A percentile compares a stretch with the other conserved stretches of the same genome.
These are phyloP conservation scores for Drosophila pseudotakahashii DNA, from an alignment of 2,888 invertebrate genomes.

Conservation along the genomic window DNA sequence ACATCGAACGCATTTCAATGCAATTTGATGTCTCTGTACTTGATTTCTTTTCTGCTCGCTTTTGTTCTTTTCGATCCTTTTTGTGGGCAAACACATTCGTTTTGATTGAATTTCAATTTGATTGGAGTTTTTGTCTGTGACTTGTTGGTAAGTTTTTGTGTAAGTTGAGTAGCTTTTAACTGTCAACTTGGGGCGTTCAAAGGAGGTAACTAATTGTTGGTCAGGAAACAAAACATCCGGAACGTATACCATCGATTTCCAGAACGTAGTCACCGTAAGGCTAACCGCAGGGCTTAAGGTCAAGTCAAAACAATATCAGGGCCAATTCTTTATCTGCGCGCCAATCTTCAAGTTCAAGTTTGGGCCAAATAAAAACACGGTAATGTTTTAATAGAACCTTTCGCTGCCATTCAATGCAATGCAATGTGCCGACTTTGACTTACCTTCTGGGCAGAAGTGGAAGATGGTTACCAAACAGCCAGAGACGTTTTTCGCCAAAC, in stretches of 20 bases:
- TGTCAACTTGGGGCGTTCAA: slow-evolving; percentile 25
- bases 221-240: neutral
- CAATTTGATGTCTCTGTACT: slow-evolving; percentile 68
- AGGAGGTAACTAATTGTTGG: neutral
- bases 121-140: slow-evolving; percentile 55
- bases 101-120: slow-evolving; percentile 75
- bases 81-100: slow-evolving; percentile 50
- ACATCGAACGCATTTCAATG: slow-evolving; percentile 72
- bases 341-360: slow-evolving; percentile 61
- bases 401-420: slow-evolving; percentile 13
- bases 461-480: slow-evolving; percentile 95
- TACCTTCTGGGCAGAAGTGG: slow-evolving; percentile 93
- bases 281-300: slow-evolving; percentile 36
- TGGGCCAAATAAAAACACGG: slow-evolving; percentile 25
- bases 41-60: slow-evolving; percentile 21
- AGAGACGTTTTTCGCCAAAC: slow-evolving; percentile 95
- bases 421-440: slow-evolving; percentile 54
- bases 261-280: neutral
- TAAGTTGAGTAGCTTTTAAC: slow-evolving; percentile 52
- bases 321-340: slow-evolving; percentile 46
- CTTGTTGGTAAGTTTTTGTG: slow-evolving; percentile 22
- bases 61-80: slow-evolving; percentile 20
- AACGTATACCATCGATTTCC: slow-evolving; percentile 6
- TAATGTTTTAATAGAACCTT: neutral
- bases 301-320: slow-evolving; percentile 60